Base-by-base conservation (phyloP, 1,140 invertebrate genomes). In the Lordiphosa clarofinis region DNA sequence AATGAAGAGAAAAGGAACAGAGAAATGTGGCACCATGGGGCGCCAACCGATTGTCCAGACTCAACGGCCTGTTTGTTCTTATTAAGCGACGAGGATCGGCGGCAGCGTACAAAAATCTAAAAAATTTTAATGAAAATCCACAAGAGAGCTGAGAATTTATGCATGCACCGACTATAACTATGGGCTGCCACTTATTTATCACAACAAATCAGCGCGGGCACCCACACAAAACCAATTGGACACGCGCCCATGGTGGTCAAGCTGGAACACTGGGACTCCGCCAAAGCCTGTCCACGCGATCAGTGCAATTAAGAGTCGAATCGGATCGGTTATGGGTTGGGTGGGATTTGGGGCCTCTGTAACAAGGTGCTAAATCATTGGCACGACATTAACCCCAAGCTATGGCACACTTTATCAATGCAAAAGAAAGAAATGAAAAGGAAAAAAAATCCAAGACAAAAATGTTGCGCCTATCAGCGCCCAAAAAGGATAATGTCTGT, bases 321-420 rank as follows among this genome's bases (percentile, higher is more conserved):
- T 71, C 75, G 60, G 62, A 72, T 42, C 58, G 59, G 47, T 46
- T 46, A 13, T 6, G 15, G 55, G 10, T n/a, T 36, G 36, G 24
- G 28, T 35, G 52, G 36, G 10, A 8, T 21, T 38, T 21, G 46
- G 35, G 42, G 35, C 46, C 56, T 38, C 78, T 82, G 78, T 87
- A 87, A 87, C 86, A 82, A 87, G 86, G 75, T 87, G 86, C 86
- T 87, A 87, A 87, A 87, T 87, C 86, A 87, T 87, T 87, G 75
- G 86, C 55, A 57, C 81, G 86, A 87, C 86, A 87, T 87, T 87
- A 87, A 87, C 86, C 86, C 86, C 73, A 87, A 87, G 79, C 69
- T 82, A 87, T 81, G 73, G 86, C 70, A 78, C 79, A 87, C 86
- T 87, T 87, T 86, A 87, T 87, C 86, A 87, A 87, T 87, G 86